Percentiles rank a stretch among this genome's conserved stretches.
phyloP scores from a whole-genome alignment of 2,113 vertebrate genomes.

The Leptobrachium ailaonicum region DNA sequence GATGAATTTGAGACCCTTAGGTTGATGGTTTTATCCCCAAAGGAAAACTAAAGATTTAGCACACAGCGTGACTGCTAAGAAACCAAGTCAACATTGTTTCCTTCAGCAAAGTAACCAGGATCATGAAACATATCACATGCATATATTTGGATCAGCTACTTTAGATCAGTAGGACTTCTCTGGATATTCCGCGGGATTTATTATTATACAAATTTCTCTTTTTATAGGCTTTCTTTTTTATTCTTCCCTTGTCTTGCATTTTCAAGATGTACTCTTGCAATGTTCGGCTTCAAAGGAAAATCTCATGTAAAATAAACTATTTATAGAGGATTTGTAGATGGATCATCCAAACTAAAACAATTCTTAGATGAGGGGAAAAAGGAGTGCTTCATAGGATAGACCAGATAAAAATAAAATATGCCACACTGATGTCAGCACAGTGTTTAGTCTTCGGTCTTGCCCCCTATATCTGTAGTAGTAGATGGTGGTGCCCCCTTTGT shows the following conservation, averaged over 20 bases:
- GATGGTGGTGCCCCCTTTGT: too few species aligned
- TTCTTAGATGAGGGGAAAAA: too few species aligned
- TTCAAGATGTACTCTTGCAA: conserved; percentile 16
- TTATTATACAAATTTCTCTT: background rate
- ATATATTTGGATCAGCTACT: background rate
- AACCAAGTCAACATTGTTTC: conserved; percentile 34
- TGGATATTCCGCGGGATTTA: background rate
- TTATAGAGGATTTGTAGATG: too few species aligned
- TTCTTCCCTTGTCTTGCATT: background rate
- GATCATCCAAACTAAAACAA: too few species aligned
- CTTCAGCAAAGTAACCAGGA: conserved; percentile 24
- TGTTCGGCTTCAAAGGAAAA: conserved; percentile 56
- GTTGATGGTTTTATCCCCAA: conserved; percentile 48
- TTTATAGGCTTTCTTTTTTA: background rate
- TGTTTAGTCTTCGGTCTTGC: too few species aligned
- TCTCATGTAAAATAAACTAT: conserved; percentile 58
- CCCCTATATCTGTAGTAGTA: too few species aligned
- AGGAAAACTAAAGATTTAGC: conserved; percentile 34
- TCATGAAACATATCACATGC: conserved; percentile 30
- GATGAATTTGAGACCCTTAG: conserved; percentile 44
- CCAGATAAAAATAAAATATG: too few species aligned
- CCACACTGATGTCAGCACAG: too few species aligned
- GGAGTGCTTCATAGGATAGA: too few species aligned
- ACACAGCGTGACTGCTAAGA: conserved; percentile 23
- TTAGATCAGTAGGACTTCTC: background rate